Conservation (phyloP, 2,888 invertebrate genomes). For the Lampropteryx suffumata region DNA sequence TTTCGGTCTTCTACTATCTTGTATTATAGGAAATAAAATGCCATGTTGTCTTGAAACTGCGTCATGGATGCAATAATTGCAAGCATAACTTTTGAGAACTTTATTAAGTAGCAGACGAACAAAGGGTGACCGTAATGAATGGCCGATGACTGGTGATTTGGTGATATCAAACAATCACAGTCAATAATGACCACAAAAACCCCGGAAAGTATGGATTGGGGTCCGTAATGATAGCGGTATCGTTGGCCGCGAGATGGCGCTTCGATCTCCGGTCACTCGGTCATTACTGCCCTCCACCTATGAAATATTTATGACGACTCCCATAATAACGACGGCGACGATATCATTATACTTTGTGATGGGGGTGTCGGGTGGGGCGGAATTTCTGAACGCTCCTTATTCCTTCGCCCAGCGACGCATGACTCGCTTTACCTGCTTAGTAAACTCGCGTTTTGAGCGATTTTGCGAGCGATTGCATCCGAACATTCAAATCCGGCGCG, state of each 20-base stretch:
- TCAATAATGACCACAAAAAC: slow-evolving; percentile 23
- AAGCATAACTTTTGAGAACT: not conserved
- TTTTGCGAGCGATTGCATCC: slow-evolving; percentile 34
- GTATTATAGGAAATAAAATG: too few relatives aligned
- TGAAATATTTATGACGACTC: slow-evolving; percentile 83
- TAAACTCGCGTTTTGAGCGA: slow-evolving; percentile 44
- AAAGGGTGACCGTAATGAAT: slow-evolving; percentile 21
- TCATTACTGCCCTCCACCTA: slow-evolving; percentile 80
- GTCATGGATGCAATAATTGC: not conserved
- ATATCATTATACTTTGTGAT: slow-evolving; percentile 85
- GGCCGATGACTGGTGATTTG: slow-evolving; percentile 32
- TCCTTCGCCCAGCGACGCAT: slow-evolving; percentile 58
- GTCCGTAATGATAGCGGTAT: slow-evolving; percentile 15
- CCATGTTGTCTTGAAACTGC: too few relatives aligned
- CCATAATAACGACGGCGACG: slow-evolving; percentile 80
- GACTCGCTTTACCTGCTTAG: slow-evolving; percentile 55
- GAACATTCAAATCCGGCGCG: slow-evolving; percentile 37
- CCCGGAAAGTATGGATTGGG: slow-evolving; percentile 18
- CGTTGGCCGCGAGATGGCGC: slow-evolving; percentile 33
- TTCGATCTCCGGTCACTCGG: slow-evolving; percentile 73
- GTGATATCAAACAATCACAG: slow-evolving; percentile 33
- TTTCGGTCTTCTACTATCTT: too few relatives aligned
- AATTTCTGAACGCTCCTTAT: slow-evolving; percentile 81
- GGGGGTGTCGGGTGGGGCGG: slow-evolving; percentile 80
- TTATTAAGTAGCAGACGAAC: not conserved